Evolutionary conservation across 2,113 vertebrate species (phyloP).

Genomic region (Sorex fumeus): DNA sequence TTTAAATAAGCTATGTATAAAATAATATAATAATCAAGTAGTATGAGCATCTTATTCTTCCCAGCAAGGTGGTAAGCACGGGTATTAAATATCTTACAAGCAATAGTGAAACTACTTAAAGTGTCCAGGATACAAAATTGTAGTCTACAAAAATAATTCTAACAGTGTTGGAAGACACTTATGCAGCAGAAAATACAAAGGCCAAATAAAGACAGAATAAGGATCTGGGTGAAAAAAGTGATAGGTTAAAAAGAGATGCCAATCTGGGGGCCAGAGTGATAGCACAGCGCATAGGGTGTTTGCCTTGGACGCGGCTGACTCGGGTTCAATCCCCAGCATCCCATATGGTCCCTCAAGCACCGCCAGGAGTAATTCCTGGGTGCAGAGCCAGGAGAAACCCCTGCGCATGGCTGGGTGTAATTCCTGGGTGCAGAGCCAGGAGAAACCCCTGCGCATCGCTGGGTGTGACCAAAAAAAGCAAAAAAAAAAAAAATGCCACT

Average conservation of each 20-base stretch:
- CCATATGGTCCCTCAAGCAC: too few species aligned
- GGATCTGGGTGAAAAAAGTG: neutral
- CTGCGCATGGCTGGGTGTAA: too few species aligned
- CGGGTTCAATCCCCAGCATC: too few species aligned
- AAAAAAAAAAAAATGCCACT: neutral
- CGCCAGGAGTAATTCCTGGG: too few species aligned
- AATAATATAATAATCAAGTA: neutral
- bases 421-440: too few species aligned
- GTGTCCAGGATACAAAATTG: neutral
- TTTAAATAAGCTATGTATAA: conserved; percentile 6
- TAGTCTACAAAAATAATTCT: conserved; percentile 28
- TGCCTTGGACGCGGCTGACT: too few species aligned
- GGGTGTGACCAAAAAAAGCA: too few species aligned
- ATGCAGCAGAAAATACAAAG: neutral
- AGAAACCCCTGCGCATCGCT: too few species aligned
- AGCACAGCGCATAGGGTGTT: too few species aligned
- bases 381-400: too few species aligned
- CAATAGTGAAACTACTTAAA: neutral
- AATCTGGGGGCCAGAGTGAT: too few species aligned
- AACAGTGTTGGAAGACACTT: neutral
- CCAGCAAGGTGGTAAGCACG: neutral
- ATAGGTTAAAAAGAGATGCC: neutral
- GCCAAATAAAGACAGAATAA: neutral
- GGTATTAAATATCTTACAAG: neutral
- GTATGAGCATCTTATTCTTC: neutral